Evolutionary conservation across 2,113 vertebrate species (phyloP).

Genomic region (Synodontis membranacea): DNA sequence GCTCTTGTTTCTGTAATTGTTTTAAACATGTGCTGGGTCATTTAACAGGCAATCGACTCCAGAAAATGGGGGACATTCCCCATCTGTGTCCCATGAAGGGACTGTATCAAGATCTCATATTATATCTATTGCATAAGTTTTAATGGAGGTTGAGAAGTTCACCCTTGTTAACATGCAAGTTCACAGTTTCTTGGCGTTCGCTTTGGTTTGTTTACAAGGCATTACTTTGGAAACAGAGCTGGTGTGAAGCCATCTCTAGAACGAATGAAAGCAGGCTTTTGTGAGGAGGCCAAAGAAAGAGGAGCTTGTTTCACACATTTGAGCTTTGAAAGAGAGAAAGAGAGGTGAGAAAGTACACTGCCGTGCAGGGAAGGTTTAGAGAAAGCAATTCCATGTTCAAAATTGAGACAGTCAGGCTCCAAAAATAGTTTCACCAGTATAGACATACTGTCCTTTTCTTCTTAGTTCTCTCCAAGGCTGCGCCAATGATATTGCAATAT

Average conservation of each 20-base stretch:
- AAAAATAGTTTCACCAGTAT: slow-evolving; percentile 21
- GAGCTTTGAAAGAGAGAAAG: slow-evolving; percentile 41
- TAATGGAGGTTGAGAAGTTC: slow-evolving; percentile 45
- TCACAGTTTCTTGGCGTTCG: slow-evolving; percentile 51
- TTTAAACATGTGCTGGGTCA: slow-evolving; percentile 48
- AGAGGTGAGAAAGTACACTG: slow-evolving; percentile 50
- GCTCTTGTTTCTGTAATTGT: slow-evolving; percentile 54
- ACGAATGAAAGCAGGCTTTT: slow-evolving; percentile 70
- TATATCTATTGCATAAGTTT: slow-evolving; percentile 26
- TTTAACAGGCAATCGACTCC: slow-evolving; percentile 20
- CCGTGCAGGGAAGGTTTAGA: slow-evolving; percentile 1
- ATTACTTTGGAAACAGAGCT: slow-evolving; percentile 64
- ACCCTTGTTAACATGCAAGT: slow-evolving; percentile 35
- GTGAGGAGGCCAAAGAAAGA: slow-evolving; percentile 68
- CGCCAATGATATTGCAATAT: slow-evolving; percentile 11
- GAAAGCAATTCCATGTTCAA: slow-evolving; percentile 30
- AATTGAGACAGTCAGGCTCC: slow-evolving; percentile 24
- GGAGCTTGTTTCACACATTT: slow-evolving; percentile 67
- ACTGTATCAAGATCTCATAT: slow-evolving; percentile 32
- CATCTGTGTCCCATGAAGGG: background rate
- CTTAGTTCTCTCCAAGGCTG: slow-evolving; percentile 15
- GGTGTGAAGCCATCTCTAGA: slow-evolving; percentile 53
- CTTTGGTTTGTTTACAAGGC: slow-evolving; percentile 63
- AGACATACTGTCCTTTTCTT: slow-evolving; percentile 16
- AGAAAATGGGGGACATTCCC: slow-evolving; percentile 23